These are phyloP conservation scores for Alectura lathami DNA, from an alignment of 2,113 vertebrate species.

Conservation along the genomic window DNA sequence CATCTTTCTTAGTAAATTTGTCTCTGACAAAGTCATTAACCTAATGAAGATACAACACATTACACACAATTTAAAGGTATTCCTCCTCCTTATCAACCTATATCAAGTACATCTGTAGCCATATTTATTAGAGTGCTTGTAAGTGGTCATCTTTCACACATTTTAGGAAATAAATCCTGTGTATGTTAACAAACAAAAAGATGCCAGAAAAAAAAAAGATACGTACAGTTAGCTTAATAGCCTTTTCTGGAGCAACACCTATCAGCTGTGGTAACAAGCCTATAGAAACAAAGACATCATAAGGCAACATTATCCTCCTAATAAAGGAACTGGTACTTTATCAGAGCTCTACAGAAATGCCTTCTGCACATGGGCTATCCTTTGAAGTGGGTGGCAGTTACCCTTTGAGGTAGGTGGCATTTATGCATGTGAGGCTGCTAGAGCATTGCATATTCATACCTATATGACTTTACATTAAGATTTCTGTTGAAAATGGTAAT, in stretches of 20 bases:
- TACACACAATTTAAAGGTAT: constrained; percentile 10
- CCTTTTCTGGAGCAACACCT: constrained; percentile 96
- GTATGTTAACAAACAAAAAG: not conserved
- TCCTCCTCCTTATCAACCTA: constrained; percentile 29
- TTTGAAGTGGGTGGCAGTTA: not conserved
- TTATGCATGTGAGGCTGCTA: not conserved
- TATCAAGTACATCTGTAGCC: not conserved
- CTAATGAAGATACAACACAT: constrained; percentile 77
- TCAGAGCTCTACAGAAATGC: not conserved
- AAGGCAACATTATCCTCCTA: constrained; percentile 60
- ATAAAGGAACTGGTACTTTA: constrained; percentile 2
- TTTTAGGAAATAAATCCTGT: constrained; percentile 53
- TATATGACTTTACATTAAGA: not conserved
- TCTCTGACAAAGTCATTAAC: constrained; percentile 97
- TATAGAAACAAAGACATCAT: constrained; percentile 74
- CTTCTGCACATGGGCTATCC: not conserved
- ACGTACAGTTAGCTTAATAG: constrained; percentile 98
- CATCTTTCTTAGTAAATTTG: constrained; percentile 89
- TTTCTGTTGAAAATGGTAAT: not conserved
- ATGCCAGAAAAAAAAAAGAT: constrained; percentile 46
- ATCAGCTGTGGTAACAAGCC: constrained; percentile 96
- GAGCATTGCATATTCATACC: not conserved
- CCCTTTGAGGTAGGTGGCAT: not conserved
- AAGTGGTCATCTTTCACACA: constrained; percentile 38
- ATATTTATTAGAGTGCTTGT: constrained; percentile 38